Evolutionary conservation across 2,797 vertebrate genomes (phyloP).

Genomic region (Natrix natrix): DNA sequence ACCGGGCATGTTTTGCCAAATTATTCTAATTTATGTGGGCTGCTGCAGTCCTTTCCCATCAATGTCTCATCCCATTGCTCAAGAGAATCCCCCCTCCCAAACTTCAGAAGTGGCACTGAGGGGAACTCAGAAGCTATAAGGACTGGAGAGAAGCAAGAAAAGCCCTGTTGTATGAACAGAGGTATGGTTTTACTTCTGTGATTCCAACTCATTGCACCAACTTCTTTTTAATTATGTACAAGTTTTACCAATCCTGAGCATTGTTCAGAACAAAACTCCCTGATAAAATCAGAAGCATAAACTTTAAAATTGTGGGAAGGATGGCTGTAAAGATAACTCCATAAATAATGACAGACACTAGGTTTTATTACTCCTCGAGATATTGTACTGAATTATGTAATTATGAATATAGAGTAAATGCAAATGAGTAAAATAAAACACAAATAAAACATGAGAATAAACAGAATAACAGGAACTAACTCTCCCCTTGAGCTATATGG

Average conservation of each 20-base stretch:
- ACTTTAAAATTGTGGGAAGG: not conserved
- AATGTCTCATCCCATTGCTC: not conserved
- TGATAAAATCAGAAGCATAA: not conserved
- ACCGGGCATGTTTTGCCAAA: not conserved
- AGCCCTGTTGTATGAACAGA: not conserved
- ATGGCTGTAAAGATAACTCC: not conserved
- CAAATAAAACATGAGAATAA: not conserved
- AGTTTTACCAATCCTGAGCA: not conserved
- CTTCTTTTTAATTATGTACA: conserved; percentile 30
- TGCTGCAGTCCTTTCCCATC: not conserved
- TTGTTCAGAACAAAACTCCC: not conserved
- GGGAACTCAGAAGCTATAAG: not conserved
- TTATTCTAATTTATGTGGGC: not conserved
- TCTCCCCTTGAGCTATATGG: not conserved
- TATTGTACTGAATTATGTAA: not conserved
- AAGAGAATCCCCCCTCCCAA: not conserved
- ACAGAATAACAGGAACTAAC: not conserved
- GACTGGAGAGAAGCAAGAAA: not conserved
- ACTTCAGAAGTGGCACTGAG: not conserved
- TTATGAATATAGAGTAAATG: not conserved
- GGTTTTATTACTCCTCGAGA: not conserved
- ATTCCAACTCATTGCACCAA: not conserved
- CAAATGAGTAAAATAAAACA: not conserved
- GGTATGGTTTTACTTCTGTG: not conserved
- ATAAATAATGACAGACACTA: not conserved